Conservation (phyloP, 2,888 invertebrate species). For the Molorchus minor region DNA sequence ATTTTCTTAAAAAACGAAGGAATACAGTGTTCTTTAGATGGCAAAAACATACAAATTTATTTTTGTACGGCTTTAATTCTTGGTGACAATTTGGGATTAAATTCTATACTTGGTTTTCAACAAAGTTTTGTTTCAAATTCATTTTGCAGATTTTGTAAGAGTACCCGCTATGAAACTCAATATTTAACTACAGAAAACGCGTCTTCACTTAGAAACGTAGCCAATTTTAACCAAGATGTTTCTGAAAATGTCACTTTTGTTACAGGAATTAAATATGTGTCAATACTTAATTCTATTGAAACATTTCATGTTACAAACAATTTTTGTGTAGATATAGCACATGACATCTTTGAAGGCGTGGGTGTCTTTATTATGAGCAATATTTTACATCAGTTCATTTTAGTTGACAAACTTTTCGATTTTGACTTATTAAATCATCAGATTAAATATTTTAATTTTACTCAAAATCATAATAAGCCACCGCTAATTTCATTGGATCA, state of each 20-base stretch:
- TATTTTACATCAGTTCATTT: conserved; percentile 30
- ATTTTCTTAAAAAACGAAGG: conserved; percentile 29
- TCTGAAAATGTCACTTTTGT: conserved; percentile 19
- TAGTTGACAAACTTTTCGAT: conserved; percentile 26
- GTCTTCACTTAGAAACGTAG: conserved; percentile 13
- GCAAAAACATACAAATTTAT: conserved; percentile 21
- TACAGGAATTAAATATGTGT: conserved; percentile 29
- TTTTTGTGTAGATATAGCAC: conserved; percentile 37
- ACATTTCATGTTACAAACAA: conserved; percentile 39
- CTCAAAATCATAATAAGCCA: conserved; percentile 28
- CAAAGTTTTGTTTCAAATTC: conserved; percentile 28
- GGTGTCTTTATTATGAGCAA: conserved; percentile 26
- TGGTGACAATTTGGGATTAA: conserved; percentile 36
- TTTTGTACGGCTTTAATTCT: conserved; percentile 28
- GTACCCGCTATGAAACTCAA: conserved; percentile 21
- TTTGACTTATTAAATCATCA: conserved; percentile 27
- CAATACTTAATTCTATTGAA: conserved; percentile 30
- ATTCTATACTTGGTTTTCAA: conserved; percentile 29
- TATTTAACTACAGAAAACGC: conserved; percentile 4
- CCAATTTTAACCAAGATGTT: conserved; percentile 20
- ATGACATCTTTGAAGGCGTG: conserved; percentile 42
- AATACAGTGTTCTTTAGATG: conserved; percentile 17
- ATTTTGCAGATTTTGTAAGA: conserved; percentile 27
- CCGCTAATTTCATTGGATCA: conserved; percentile 27
- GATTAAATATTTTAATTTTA: conserved; percentile 26